Base-by-base conservation (phyloP, 2,113 vertebrate species). In the Chaetura pelagica region DNA sequence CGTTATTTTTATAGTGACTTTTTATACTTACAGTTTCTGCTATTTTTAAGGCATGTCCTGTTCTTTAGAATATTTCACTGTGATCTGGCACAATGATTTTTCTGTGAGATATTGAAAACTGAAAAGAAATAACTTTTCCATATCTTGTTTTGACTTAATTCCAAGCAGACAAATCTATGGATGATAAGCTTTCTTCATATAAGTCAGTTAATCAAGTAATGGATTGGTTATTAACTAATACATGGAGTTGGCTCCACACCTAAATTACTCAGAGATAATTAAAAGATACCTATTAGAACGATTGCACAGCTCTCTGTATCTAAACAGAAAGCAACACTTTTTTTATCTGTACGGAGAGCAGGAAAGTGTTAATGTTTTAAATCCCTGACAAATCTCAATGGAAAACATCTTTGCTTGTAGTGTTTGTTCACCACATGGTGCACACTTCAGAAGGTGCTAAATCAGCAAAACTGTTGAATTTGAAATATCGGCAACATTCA, bases 401-500 rank as follows among this genome's bases (percentile, higher is more conserved):
- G 92, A 92, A 96, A 97, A 94, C 73, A 90, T 97, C 91, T 89
- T 91, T 94, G 84, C 76, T 89, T 14, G 1, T n/a, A 55, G 85
- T 94, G 91, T 96, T 96, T 94, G 83, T 72, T 92, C 84, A 90
- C 89, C 90, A 89, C 89, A 96, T 88, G 92, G 83, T 78, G 75
- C 89, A 35, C 63, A 87, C 46, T 77, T 96, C 72, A 73, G 58
- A 94, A 95, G 78, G 88, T 92, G 89, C 78, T 96, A 94, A 90
- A 96, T 96, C 91, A 96, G 94, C 94, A 97, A 89, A 94, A 91
- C 38, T 46, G 71, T 35, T 85, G 89, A 90, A 95, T 97, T 94
- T 95, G 87, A 97, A 97, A 75, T 92, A 94, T 63, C 2, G 0
- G 84, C 34, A 91, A 89, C 71, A 80, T 89, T 94, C 34, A 80